Evolutionary conservation across 2,888 invertebrate species (phyloP).

Genomic region (Thereva nobilitata): DNA sequence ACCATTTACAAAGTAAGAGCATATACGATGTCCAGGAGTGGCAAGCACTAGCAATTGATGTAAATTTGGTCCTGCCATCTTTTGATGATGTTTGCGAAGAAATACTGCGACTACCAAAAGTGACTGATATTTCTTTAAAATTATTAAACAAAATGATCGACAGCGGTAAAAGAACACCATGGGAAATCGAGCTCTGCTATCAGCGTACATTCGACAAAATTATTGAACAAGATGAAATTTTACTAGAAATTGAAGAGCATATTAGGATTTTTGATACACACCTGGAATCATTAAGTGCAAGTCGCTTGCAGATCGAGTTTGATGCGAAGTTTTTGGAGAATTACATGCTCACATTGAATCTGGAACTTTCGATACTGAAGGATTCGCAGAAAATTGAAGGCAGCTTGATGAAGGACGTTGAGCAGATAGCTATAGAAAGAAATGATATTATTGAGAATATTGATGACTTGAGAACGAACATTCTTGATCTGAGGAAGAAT

Average conservation of each 20-base stretch:
- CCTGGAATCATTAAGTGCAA: slow-evolving; percentile 62
- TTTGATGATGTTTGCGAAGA: slow-evolving; percentile 15
- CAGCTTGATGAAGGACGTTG: slow-evolving; percentile 64
- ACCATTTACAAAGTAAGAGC: not conserved
- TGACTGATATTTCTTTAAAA: slow-evolving; percentile 11
- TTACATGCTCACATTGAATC: slow-evolving; percentile 69
- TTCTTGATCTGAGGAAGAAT: slow-evolving; percentile 60
- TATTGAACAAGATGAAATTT: slow-evolving; percentile 69
- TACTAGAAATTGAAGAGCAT: slow-evolving; percentile 63
- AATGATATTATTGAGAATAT: slow-evolving; percentile 63
- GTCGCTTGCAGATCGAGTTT: slow-evolving; percentile 65
- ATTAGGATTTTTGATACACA: slow-evolving; percentile 70
- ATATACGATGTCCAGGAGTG: not conserved
- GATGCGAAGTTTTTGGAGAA: slow-evolving; percentile 65
- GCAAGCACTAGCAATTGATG: not conserved
- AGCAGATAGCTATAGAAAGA: slow-evolving; percentile 61
- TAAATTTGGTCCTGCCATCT: not conserved
- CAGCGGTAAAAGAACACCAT: slow-evolving; percentile 36
- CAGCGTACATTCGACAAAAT: slow-evolving; percentile 59
- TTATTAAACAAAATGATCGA: slow-evolving; percentile 23
- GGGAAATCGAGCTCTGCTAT: slow-evolving; percentile 47
- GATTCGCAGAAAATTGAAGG: slow-evolving; percentile 75
- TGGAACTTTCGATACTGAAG: slow-evolving; percentile 74
- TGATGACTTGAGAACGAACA: slow-evolving; percentile 60
- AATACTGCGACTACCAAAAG: slow-evolving; percentile 7